Evolutionary conservation across 2,888 invertebrate species (phyloP), one percentile per base, ranked within the genome.

Genomic region (Agrochola lychnidis): DNA sequence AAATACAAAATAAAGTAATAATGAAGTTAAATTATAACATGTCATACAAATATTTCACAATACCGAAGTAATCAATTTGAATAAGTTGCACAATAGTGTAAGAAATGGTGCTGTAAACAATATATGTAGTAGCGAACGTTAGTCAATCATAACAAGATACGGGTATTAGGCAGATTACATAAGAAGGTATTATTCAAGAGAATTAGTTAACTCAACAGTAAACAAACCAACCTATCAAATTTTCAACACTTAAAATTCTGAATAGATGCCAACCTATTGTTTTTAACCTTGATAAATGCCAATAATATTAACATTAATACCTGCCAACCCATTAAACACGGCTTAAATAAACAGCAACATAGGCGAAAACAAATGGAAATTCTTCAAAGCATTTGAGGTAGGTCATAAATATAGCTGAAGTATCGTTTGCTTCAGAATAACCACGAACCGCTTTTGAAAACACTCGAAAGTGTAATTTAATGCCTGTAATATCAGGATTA

Each of bases 351-450:
- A 77, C 51, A 76, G 30, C 16, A 64, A 53, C 59, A 75, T 63
- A 72, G 62, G 51, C 73, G 57, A 30, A 70, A 79, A 77, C 62
- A 74, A 78, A 69, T 51, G 71, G 4, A 63, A 78, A 75, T 68
- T 73, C 51, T 63, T 79, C 61, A 76, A 82, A 83, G 48, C 40
- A n/a, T 84, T 90, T 90, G 89, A 89, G 91, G 92, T 89, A 92
- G 92, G 92, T 90, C 90, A 80, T 83, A 83, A 85, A 86, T 82
- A 82, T 84, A 10, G 59, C 67, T 59, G 40, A 80, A 85, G 75
- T 79, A 81, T 73, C 68, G 64, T 73, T 73, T 81, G 72, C 51
- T 78, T 74, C 61, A 79, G 78, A 85, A 83, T 78, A 86, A 73
- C 59, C 56, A 69, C 51, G 42, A 48, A 59, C 22, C 59, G 40